These are phyloP conservation scores for Forbesichthys papilliferus DNA, from an alignment of 2,113 vertebrate species.

Conservation along the genomic window DNA sequence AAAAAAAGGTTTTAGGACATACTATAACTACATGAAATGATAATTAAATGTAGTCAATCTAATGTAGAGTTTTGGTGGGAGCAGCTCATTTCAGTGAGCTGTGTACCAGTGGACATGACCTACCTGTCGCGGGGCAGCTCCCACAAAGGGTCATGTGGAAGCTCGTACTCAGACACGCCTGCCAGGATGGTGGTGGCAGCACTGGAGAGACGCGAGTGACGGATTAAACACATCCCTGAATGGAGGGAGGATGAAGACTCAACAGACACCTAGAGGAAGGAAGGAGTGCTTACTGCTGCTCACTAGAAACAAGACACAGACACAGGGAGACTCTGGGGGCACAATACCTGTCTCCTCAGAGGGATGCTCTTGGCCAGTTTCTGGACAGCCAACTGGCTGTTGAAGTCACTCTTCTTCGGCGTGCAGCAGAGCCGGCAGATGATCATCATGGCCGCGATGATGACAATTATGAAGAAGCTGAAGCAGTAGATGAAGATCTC, in stretches of 20 bases:
- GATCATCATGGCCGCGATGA: slow-evolving; percentile 83
- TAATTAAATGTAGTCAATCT: too few relatives aligned
- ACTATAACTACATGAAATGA: too few relatives aligned
- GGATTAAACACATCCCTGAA: slow-evolving; percentile 84
- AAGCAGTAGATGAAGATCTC: slow-evolving; percentile 94
- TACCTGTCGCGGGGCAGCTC: slow-evolving; percentile 88
- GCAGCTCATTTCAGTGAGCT: not conserved
- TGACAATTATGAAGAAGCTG: slow-evolving; percentile 85
- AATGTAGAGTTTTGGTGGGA: too few relatives aligned
- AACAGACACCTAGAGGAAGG: slow-evolving; percentile 81
- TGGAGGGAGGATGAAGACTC: slow-evolving; percentile 88
- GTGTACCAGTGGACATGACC: too few relatives aligned
- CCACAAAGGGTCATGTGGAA: slow-evolving; percentile 88
- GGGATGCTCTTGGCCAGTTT: slow-evolving; percentile 93
- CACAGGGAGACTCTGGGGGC: not conserved
- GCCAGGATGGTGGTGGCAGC: slow-evolving; percentile 83
- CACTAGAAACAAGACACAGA: not conserved
- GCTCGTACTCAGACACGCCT: slow-evolving; percentile 86
- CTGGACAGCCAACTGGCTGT: slow-evolving; percentile 85
- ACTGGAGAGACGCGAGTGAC: slow-evolving; percentile 83
- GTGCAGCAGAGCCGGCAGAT: slow-evolving; percentile 87
- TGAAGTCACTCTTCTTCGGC: slow-evolving; percentile 87
- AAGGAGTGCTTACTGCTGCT: not conserved
- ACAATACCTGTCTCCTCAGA: slow-evolving; percentile 87
- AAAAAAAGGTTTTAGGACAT: too few relatives aligned